Conservation (phyloP, 2,797 vertebrate genomes). For the Molossus alvarezi region DNA sequence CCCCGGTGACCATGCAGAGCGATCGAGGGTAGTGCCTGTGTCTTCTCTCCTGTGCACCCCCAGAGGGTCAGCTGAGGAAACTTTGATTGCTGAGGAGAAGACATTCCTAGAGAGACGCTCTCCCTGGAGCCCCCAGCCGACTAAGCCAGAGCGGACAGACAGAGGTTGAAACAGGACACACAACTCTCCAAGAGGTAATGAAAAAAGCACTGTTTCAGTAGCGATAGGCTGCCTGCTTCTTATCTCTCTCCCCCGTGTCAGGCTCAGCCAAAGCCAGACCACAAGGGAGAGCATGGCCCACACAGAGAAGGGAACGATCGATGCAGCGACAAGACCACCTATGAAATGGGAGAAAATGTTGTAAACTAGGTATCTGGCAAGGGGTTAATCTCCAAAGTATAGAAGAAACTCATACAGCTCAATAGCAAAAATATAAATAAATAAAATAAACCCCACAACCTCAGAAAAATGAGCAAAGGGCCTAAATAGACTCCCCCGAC, state of each 20-base stretch:
- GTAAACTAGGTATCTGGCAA: not conserved
- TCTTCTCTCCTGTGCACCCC: not conserved
- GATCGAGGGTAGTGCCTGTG: not conserved
- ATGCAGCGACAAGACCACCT: not conserved
- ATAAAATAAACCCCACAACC: not conserved
- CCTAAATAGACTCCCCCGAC: not conserved
- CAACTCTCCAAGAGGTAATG: not conserved
- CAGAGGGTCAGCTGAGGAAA: not conserved
- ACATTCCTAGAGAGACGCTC: conserved; percentile 36
- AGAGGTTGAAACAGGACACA: not conserved
- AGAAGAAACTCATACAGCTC: not conserved
- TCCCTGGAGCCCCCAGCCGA: not conserved
- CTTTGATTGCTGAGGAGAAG: not conserved
- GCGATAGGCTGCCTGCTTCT: not conserved
- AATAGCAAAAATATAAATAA: not conserved
- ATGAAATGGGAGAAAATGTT: not conserved
- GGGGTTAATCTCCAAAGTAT: not conserved
- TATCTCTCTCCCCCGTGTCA: not conserved
- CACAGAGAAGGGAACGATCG: not conserved
- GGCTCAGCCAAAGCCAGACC: not conserved
- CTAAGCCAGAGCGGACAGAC: not conserved
- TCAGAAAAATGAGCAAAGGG: not conserved
- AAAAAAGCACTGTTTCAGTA: not conserved
- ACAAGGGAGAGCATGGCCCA: not conserved
- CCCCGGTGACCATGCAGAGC: not conserved